phyloP scores from a whole-genome alignment of 2,888 invertebrate genomes.

The Pogonocherus hispidulus region DNA sequence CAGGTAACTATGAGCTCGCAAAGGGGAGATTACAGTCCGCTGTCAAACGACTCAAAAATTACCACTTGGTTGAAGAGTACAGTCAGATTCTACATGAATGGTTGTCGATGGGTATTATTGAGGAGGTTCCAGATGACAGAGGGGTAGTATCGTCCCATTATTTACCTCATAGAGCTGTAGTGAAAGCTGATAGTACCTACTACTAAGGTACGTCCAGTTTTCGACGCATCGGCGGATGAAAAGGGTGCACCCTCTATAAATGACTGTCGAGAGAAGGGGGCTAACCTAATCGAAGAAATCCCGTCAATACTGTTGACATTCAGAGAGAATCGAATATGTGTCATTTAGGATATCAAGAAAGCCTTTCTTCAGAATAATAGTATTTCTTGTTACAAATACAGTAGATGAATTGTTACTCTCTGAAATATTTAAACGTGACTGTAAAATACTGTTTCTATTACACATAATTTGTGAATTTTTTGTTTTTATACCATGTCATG shows the following conservation, averaged over 20 bases:
- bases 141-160: slow-evolving; percentile 28
- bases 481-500: too few species aligned
- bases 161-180: slow-evolving; percentile 39
- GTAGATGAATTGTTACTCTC: too few species aligned
- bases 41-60: slow-evolving; percentile 27
- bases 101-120: slow-evolving; percentile 16
- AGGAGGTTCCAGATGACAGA: slow-evolving; percentile 36
- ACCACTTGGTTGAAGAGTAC: slow-evolving; percentile 18
- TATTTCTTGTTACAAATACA: too few species aligned
- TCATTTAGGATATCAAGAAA: slow-evolving; percentile 41
- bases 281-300: slow-evolving; percentile 41
- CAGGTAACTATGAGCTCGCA: slow-evolving; percentile 52
- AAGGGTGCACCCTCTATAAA: slow-evolving; percentile 43
- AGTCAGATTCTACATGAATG: slow-evolving; percentile 30
- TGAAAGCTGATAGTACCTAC: slow-evolving; percentile 27
- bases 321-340: slow-evolving; percentile 34
- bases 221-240: slow-evolving; percentile 28
- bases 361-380: slow-evolving; percentile 41
- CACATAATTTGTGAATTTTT: too few species aligned
- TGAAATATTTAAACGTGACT: too few species aligned
- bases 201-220: slow-evolving; percentile 33
- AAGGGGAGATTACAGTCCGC: not conserved
- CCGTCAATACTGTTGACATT: slow-evolving; percentile 40
- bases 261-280: slow-evolving; percentile 38
- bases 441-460: too few species aligned